Base-by-base conservation (phyloP, 2,113 vertebrate genomes). In the Pseudois nayaur region DNA sequence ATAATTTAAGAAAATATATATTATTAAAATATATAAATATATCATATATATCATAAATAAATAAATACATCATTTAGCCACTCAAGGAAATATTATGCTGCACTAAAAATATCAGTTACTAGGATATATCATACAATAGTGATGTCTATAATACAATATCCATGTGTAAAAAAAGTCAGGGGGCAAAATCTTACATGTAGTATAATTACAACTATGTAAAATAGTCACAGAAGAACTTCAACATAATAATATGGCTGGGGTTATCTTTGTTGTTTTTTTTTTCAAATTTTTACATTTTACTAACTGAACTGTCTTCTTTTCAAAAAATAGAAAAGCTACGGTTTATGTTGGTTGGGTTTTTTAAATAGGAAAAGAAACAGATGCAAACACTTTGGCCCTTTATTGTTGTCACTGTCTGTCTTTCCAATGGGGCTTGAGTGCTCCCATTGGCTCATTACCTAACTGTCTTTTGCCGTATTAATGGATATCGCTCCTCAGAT, bases 81-180 rank as follows among this genome's bases (percentile, higher is more conserved):
- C 4, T 96, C 76, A 85, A 92, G 74, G 31, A 96, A 93, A 96
- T 74, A 27, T 3, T 76, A 84, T 43, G 36, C 2, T 88, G 43
- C 54, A 54, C 52, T 91, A 85, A 96, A 92, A 97, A 91, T 97
- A 43, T 96, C 13, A 87, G 90, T 81, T 71, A 74, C 84, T 62
- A 87, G 14, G 14, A 31, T 54, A 52, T 23, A 54, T 21, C 57
- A 74, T 48, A n/a, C 71, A 94, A 79, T 57, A 48, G 8, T 71
- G 91, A 19, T 90, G 31, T 71, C 55, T 83, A 43, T 62, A 57
- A 78, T 59, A 40, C 3, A 59, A 57, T 82, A 85, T 64, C 12
- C 40, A 2, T 27, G 59, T 48, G 43, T 67, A 31, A 6, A 27
- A 79, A 81, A 87, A 40, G 25, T 48, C 52, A 29, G 36, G 31